Conservation (phyloP, 2,113 vertebrate species). For the Campylomormyrus numenius region DNA sequence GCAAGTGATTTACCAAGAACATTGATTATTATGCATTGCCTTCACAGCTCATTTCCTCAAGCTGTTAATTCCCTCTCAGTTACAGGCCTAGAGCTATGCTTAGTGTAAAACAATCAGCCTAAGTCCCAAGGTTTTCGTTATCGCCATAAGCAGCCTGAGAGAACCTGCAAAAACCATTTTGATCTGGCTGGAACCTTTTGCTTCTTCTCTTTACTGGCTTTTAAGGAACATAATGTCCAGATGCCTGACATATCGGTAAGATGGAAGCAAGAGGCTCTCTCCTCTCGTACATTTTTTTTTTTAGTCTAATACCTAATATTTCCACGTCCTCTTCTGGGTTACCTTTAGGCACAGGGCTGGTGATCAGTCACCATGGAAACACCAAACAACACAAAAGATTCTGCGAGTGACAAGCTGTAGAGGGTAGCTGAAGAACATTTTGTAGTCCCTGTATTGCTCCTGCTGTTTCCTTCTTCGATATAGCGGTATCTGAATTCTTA, state of each 20-base stretch:
- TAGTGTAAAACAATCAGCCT: not conserved
- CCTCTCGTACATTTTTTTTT: not conserved
- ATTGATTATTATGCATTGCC: not conserved
- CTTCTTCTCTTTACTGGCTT: not conserved
- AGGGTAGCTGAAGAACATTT: not conserved
- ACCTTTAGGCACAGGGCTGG: not conserved
- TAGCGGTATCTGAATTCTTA: not conserved
- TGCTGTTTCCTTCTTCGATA: not conserved
- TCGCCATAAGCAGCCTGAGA: not conserved
- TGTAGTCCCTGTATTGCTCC: no score
- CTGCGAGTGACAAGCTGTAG: not conserved
- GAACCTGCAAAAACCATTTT: not conserved
- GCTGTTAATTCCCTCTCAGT: not conserved
- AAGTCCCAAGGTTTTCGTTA: not conserved
- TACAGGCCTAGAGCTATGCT: not conserved
- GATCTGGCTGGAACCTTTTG: not conserved
- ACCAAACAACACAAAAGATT: not conserved
- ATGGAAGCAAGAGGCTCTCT: not conserved
- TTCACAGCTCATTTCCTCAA: not conserved
- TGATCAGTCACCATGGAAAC: constrained; percentile 1
- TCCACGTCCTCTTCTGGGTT: not conserved
- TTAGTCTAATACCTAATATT: not conserved
- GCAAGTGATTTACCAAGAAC: not conserved
- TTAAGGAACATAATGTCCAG: not conserved
- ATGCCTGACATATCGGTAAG: not conserved